Percentiles rank a stretch among this genome's conserved stretches.
Conservation (phyloP, 1,140 invertebrate species). For the Antheraea pernyi region DNA sequence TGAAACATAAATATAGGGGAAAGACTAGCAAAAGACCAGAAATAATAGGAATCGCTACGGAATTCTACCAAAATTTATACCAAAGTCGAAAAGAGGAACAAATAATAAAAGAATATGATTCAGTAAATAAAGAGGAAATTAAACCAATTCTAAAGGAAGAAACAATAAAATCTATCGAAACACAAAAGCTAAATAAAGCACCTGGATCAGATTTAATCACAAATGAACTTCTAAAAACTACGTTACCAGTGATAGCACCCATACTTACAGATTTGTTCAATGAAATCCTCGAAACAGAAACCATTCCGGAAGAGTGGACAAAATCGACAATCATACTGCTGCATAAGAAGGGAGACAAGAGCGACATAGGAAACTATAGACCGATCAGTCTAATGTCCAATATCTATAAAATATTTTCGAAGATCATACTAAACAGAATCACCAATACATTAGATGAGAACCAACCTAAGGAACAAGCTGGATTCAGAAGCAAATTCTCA, state of each 20-base stretch:
- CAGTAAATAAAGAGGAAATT: too few species aligned
- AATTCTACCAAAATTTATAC: too few species aligned
- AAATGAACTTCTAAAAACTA: conserved; percentile 2
- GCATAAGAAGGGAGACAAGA: background rate
- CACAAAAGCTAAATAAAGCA: conserved; percentile 28
- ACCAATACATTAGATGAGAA: conserved; percentile 1
- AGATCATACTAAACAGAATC: background rate
- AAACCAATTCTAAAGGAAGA: conserved; percentile 17
- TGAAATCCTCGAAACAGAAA: background rate
- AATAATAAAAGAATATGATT: too few species aligned
- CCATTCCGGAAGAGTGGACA: background rate
- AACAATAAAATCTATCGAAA: conserved; percentile 22
- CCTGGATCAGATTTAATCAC: conserved; percentile 24
- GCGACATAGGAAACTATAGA: background rate
- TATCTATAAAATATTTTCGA: background rate
- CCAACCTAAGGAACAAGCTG: conserved; percentile 1
- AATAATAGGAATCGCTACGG: too few species aligned
- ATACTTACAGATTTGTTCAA: background rate
- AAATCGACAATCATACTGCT: conserved; percentile 4
- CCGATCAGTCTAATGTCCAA: conserved; percentile 1
- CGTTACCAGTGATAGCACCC: background rate
- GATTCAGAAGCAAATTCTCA: background rate
- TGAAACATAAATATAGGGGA: too few species aligned
- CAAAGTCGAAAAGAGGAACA: too few species aligned
- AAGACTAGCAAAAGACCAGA: too few species aligned